A percentile compares a stretch with the other conserved stretches of the same genome.
Evolutionary conservation across 2,113 vertebrate genomes (phyloP).

Genomic region (Ia io): DNA sequence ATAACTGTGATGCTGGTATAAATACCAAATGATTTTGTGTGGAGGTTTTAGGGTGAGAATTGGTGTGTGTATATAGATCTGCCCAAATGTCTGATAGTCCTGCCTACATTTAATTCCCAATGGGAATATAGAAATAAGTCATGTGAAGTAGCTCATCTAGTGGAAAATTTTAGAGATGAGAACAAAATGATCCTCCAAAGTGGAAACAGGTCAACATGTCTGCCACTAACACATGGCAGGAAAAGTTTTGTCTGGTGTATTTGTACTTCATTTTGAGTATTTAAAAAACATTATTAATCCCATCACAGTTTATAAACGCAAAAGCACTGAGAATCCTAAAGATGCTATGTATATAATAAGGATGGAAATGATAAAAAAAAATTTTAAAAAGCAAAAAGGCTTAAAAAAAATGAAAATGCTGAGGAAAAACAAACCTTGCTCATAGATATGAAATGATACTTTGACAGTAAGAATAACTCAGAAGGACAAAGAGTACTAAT

Average conservation of each 20-base stretch:
- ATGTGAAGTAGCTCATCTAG: neutral
- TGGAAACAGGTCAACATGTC: neutral
- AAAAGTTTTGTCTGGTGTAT: neutral
- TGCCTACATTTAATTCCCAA: neutral
- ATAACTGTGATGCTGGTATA: neutral
- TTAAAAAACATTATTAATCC: neutral
- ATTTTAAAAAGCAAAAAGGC: neutral
- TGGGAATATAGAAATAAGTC: conserved; percentile 22
- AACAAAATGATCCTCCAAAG: neutral
- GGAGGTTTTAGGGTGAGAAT: neutral
- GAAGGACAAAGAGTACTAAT: neutral
- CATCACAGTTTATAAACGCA: neutral
- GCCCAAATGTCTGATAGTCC: neutral
- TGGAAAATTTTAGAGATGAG: conserved; percentile 17
- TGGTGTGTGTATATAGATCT: neutral
- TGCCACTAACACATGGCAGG: neutral
- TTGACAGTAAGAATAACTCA: neutral
- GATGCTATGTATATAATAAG: neutral
- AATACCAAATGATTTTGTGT: neutral
- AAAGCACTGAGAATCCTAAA: conserved; percentile 11
- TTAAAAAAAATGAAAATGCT: neutral
- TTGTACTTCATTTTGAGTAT: neutral
- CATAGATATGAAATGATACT: neutral
- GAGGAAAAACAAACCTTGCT: neutral
- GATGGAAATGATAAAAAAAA: neutral